Evolutionary conservation across 2,888 invertebrate species (phyloP), one percentile per base, ranked within the genome.

Genomic region (Auanema sp.): DNA sequence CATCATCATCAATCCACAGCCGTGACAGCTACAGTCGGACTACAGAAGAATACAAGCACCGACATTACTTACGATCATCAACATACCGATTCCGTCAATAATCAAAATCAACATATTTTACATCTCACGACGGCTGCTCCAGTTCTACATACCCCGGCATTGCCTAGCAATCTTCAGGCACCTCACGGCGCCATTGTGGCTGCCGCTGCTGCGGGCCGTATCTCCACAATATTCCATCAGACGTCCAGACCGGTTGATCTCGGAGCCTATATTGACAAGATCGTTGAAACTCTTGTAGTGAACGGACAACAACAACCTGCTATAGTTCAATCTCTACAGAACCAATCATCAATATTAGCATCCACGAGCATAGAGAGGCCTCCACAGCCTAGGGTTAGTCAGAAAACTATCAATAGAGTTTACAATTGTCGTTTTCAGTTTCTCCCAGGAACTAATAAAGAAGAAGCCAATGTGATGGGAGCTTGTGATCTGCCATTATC

Each of bases 221-320:
- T 33, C 33, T 33, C 55, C 47, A 47, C 16, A 24, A 51, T 63
- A 54, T 53, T 58, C 64, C 64, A 54, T 43, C 59, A 58, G 55
- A 52, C 58, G 47, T 49, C 58, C n/a, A 63, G 58, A 12, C 53
- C 62, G 1, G 57, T 62, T 52, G 73, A 74, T 58, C 55, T 76
- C 24, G 71, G 68, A 43, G 60, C 65, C 44, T 77, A 76, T 69
- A 73, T 77, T 49, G 77, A 76, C 61, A 62, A 69, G 16, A 61
- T 77, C 41, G 75, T 77, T 61, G 77, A 77, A 62, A 66, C 64
- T 14, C 63, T 77, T 25, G 77, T 77, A 23, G 69, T 76, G 53
- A 68, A 72, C 62, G 57, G 64, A 33, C 33, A 33, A 33, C 33
- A 33, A 33, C 33, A 33, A 33, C 33, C 33, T 33, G 33, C 33